phyloP scores from a whole-genome alignment of 1,140 invertebrate species.

The Drosophila melanica region DNA sequence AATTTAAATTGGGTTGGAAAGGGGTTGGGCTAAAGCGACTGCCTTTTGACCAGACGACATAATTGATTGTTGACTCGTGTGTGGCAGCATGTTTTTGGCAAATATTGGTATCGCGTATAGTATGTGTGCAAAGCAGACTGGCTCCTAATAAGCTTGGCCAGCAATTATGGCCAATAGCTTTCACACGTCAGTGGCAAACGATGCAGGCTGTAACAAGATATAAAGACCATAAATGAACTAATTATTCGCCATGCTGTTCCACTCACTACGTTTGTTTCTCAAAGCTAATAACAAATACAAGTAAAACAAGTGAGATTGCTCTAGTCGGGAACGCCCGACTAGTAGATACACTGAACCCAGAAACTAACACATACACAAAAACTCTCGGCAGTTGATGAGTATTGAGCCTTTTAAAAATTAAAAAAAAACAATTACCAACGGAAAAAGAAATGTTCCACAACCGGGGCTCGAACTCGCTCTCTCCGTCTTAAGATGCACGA shows the following conservation, averaged over 20 bases:
- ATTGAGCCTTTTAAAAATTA: too few species aligned
- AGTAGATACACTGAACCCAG: too few species aligned
- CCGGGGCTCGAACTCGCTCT: too few species aligned
- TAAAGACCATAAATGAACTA: constrained; percentile 69
- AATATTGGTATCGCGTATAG: constrained; percentile 9
- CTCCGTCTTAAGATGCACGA: too few species aligned
- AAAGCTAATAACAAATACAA: constrained; percentile 16
- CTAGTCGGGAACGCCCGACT: too few species aligned
- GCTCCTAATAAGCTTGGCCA: constrained; percentile 18
- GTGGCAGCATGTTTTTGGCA: constrained; percentile 16
- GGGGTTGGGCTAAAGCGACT: not conserved
- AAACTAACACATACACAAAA: too few species aligned
- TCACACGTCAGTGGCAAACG: constrained; percentile 25
- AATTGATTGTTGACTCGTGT: constrained; percentile 59
- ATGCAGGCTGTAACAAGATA: constrained; percentile 23
- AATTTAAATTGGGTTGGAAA: not conserved
- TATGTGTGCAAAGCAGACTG: constrained; percentile 7
- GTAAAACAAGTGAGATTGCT: not conserved
- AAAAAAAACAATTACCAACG: too few species aligned
- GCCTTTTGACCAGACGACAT: constrained; percentile 22
- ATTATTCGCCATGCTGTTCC: constrained; percentile 51
- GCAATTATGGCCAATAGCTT: constrained; percentile 50
- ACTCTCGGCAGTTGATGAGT: too few species aligned
- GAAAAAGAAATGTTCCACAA: too few species aligned
- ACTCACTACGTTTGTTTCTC: constrained; percentile 14